Evolutionary conservation across 2,797 vertebrate species (phyloP).

Genomic region (Poecilia picta): DNA sequence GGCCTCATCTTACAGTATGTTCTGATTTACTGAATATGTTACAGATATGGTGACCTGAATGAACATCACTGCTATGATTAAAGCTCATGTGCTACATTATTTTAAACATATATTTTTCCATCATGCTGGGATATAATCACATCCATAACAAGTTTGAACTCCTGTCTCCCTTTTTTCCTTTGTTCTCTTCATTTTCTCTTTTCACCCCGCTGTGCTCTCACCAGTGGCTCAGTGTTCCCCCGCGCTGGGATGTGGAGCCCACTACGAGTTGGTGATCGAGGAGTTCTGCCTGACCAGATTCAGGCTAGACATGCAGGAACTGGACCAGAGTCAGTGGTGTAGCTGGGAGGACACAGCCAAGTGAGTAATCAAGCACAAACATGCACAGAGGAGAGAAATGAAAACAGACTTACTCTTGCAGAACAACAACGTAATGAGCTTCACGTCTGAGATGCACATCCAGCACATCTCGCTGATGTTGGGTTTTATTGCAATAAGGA

Average conservation of each 20-base stretch:
- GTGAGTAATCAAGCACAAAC: slow-evolving; percentile 79
- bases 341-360: slow-evolving; percentile 89
- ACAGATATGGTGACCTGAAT: not conserved
- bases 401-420: slow-evolving; percentile 21
- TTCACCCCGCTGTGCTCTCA: not conserved
- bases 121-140: not conserved
- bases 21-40: too few species aligned
- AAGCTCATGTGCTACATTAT: not conserved
- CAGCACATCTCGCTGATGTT: not conserved
- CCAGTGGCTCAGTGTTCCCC: slow-evolving; percentile 79
- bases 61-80: not conserved
- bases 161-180: not conserved
- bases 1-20: too few species aligned
- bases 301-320: slow-evolving; percentile 86
- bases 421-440: slow-evolving; percentile 9
- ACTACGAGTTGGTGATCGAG: slow-evolving; percentile 81
- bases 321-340: slow-evolving; percentile 88
- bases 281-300: slow-evolving; percentile 88
- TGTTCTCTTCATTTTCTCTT: not conserved
- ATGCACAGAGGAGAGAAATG: not conserved
- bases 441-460: not conserved
- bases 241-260: slow-evolving; percentile 79
- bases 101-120: not conserved
- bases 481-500: not conserved
- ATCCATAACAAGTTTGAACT: not conserved